phyloP scores from a whole-genome alignment of 2,113 vertebrate species.

The Tragelaphus strepsiceros region DNA sequence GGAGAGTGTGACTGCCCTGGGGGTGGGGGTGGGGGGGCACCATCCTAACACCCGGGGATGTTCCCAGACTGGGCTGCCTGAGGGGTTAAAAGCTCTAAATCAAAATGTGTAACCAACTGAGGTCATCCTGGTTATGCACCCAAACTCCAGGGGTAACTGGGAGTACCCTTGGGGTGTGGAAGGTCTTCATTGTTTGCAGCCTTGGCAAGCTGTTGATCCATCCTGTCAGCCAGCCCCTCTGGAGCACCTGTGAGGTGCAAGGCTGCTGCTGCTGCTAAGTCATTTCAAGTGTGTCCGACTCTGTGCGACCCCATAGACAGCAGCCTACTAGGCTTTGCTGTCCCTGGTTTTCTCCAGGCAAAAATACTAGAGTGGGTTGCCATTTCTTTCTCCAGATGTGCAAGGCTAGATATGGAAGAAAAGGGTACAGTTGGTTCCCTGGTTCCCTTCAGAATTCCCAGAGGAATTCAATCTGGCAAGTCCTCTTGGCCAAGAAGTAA shows the following conservation, averaged over 20 bases:
- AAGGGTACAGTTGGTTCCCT: not conserved
- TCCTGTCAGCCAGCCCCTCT: not conserved
- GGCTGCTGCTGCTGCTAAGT: not conserved
- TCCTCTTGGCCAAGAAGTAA: not conserved
- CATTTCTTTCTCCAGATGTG: not conserved
- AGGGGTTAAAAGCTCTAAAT: not conserved
- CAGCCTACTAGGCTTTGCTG: not conserved
- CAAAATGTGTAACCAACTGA: not conserved
- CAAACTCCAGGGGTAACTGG: not conserved
- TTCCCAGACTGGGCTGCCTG: not conserved
- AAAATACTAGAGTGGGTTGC: not conserved
- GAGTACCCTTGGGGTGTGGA: not conserved
- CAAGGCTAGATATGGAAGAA: not conserved
- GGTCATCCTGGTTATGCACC: not conserved
- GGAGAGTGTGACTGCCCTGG: not conserved
- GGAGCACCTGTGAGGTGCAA: not conserved
- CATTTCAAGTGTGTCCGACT: fast-evolving
- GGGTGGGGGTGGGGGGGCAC: fast-evolving
- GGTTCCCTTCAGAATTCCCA: not conserved
- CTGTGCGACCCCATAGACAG: not conserved
- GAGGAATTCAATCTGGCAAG: not conserved
- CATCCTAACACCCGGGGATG: not conserved
- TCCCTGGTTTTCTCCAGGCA: not conserved
- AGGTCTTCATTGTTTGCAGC: not conserved
- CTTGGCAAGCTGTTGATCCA: not conserved